Base-by-base conservation (phyloP, 2,888 invertebrate genomes). In the Muscina levida region DNA sequence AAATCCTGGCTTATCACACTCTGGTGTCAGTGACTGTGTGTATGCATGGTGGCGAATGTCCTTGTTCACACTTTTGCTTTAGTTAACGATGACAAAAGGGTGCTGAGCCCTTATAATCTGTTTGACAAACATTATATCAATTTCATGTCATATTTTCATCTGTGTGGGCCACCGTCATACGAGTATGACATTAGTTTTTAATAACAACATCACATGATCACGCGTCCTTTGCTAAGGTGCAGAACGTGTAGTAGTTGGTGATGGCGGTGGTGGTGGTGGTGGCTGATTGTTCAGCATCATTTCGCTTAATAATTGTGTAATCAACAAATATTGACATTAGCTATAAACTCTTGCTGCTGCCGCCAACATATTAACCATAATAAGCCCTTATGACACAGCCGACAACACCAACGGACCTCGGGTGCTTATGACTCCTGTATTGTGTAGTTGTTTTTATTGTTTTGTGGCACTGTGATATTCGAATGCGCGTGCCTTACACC, bases 71-170 rank as follows among this genome's bases (percentile, higher is more conserved):
- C 68, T 82, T 73, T n/a, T 48, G 65, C 39, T 26, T 39, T 15
- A 13, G 11, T 11, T 59, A 5, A 17, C 15, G 17, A 62, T 37
- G 57, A 73, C 76, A 81, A 79, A 76, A 77, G 74, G 74, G 82
- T 75, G 66, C 77, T 78, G 72, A 80, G 83, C 86, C 86, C 86
- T 86, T 85, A 85, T 86, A 85, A 85, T 83, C 83, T 79, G 77
- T 76, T 75, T 70, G 73, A 77, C 75, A 82, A 78, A 82, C 78
- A 82, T 82, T 78, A 72, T 74, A 77, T 75, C 77, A 81, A 77
- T 81, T 81, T 81, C 74, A 77, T 81, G 81, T 81, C 81, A 77
- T 81, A 81, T 81, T 81, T 81, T 77, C 77, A 80, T 39, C 62
- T 62, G 62, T 39, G 39, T 62, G 62, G 15, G 39, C 8, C 19